phyloP scores from a whole-genome alignment of 2,888 invertebrate species.

The Ophioninae sp. region DNA sequence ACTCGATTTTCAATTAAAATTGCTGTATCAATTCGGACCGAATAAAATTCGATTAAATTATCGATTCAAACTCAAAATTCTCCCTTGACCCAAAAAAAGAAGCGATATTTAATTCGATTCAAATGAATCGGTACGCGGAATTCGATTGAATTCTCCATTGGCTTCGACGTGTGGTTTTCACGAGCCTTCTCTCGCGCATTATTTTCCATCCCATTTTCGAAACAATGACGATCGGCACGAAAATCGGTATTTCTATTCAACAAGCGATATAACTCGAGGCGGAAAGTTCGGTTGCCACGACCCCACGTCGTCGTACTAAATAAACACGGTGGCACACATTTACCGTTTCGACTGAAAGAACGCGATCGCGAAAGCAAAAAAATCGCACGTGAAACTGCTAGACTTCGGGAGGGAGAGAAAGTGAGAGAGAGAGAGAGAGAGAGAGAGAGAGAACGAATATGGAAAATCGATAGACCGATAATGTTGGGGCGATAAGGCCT shows the following conservation, averaged over 20 bases:
- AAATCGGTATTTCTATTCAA: neutral
- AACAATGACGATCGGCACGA: neutral
- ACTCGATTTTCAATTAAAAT: too few species aligned
- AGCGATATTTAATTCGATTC: neutral
- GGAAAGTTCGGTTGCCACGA: constrained; percentile 9
- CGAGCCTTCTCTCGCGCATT: neutral
- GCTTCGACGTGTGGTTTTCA: neutral
- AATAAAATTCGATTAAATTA: too few species aligned
- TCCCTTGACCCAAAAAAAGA: constrained; percentile 10
- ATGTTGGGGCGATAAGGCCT: constrained; percentile 61
- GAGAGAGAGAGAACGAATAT: constrained; percentile 1
- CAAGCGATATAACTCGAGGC: constrained; percentile 1
- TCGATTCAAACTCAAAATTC: neutral
- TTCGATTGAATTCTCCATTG: neutral
- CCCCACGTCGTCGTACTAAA: constrained; percentile 2
- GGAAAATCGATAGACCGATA: constrained; percentile 66
- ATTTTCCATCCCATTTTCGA: constrained; percentile 1
- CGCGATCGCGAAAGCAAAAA: constrained; percentile 12
- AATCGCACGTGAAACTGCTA: constrained; percentile 8
- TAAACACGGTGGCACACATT: constrained; percentile 8
- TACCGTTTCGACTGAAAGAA: constrained; percentile 17
- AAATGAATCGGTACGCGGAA: neutral
- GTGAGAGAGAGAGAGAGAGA: neutral
- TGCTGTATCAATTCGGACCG: too few species aligned
- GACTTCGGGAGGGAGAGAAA: neutral